Percentiles rank a stretch among this genome's conserved stretches.
Evolutionary conservation across 2,113 vertebrate genomes (phyloP).

Genomic region (Regulus satrapa): DNA sequence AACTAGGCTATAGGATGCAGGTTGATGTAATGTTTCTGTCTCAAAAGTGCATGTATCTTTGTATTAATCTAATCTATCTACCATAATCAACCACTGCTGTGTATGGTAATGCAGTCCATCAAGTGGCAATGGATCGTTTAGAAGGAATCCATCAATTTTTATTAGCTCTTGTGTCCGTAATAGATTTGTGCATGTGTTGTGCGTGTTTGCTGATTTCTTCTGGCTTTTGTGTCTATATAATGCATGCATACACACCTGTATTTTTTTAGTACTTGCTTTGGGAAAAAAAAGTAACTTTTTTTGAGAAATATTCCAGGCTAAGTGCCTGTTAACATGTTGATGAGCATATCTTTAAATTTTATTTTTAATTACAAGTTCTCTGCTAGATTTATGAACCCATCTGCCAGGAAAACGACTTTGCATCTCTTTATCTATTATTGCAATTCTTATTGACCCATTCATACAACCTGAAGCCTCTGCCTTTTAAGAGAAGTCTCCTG

Average conservation of each 20-base stretch:
- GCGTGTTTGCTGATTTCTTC: background rate
- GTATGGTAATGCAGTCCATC: background rate
- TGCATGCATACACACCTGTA: background rate
- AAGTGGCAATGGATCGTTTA: background rate
- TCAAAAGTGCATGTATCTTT: background rate
- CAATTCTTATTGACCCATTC: background rate
- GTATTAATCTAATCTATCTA: background rate
- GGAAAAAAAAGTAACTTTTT: no score
- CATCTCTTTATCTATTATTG: background rate
- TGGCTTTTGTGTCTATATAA: background rate
- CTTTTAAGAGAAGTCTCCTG: background rate
- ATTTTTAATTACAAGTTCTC: background rate
- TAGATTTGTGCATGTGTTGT: background rate
- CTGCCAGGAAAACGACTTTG: background rate
- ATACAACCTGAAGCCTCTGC: background rate
- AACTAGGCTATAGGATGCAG: background rate
- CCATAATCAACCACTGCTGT: background rate
- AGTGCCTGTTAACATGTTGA: accelerated
- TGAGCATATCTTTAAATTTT: background rate
- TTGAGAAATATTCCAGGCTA: background rate
- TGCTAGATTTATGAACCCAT: background rate
- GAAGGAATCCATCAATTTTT: background rate
- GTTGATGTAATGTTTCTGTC: background rate
- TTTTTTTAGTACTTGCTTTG: background rate
- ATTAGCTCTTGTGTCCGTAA: background rate